phyloP scores from a whole-genome alignment of 2,113 vertebrate species.

The Nibea coibor region DNA sequence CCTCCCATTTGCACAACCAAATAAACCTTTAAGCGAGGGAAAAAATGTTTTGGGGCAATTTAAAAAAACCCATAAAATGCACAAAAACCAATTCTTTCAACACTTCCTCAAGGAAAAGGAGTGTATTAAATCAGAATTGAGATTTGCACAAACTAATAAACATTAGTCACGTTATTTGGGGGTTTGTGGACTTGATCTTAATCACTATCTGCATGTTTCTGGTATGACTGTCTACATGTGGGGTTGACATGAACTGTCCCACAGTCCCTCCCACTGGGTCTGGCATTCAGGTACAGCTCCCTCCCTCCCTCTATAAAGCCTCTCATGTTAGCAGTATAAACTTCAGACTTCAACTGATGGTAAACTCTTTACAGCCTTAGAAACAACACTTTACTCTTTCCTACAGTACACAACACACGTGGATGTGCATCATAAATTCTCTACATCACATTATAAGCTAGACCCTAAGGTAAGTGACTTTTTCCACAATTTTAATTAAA shows the following conservation, averaged over 20 bases:
- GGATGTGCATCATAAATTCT: slow-evolving; percentile 40
- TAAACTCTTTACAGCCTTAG: slow-evolving; percentile 54
- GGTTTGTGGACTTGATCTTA: slow-evolving; percentile 21
- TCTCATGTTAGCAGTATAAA: slow-evolving; percentile 69
- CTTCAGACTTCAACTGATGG: slow-evolving; percentile 71
- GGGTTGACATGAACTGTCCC: slow-evolving; percentile 75
- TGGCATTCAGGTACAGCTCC: slow-evolving; percentile 80
- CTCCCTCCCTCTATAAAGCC: slow-evolving; percentile 78
- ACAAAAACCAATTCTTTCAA: neutral
- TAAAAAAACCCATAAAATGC: slow-evolving; percentile 7
- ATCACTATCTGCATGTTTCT: slow-evolving; percentile 46
- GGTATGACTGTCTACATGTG: slow-evolving; percentile 63
- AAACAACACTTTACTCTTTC: slow-evolving; percentile 4
- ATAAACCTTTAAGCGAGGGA: slow-evolving; percentile 1
- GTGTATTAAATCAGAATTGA: slow-evolving; percentile 10
- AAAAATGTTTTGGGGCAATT: slow-evolving; percentile 3
- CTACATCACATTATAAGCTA: slow-evolving; percentile 12
- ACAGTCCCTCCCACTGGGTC: slow-evolving; percentile 78
- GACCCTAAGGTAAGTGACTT: slow-evolving; percentile 59
- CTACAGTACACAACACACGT: slow-evolving; percentile 27
- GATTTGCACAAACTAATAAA: slow-evolving; percentile 1
- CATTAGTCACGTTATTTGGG: slow-evolving; percentile 12
- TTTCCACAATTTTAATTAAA: slow-evolving; percentile 3
- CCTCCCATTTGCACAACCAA: slow-evolving; percentile 1
- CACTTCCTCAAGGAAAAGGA: neutral